Evolutionary conservation across 1,140 invertebrate genomes (phyloP).

Genomic region (Pseudomyrmex gracilis): DNA sequence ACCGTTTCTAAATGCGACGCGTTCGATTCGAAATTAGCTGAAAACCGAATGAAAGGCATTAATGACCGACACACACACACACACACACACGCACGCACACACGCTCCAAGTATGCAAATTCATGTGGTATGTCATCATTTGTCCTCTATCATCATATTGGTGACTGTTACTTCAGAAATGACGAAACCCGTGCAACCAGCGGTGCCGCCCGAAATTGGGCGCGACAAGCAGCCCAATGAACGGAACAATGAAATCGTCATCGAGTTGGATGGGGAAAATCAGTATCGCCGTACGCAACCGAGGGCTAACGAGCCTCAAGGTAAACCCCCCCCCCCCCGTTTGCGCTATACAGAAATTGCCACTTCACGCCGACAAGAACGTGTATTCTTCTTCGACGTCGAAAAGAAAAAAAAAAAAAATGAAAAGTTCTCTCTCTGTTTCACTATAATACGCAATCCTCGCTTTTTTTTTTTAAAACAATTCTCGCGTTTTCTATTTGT

Average conservation of each 20-base stretch:
- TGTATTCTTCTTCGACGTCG: background rate
- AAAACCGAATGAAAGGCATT: background rate
- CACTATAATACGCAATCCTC: background rate
- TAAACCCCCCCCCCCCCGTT: conserved; percentile 81
- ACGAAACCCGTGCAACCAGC: conserved; percentile 83
- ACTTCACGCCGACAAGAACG: conserved; percentile 19
- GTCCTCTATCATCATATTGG: conserved; percentile 68
- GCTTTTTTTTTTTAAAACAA: conserved; percentile 24
- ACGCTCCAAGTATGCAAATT: conserved; percentile 9
- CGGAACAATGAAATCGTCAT: conserved; percentile 85
- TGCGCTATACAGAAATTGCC: conserved; percentile 60
- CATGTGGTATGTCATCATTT: conserved; percentile 49
- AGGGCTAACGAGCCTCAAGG: conserved; percentile 85
- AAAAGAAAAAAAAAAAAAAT: conserved; percentile 15
- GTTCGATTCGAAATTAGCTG: background rate
- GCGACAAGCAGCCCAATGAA: conserved; percentile 82
- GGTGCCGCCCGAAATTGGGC: conserved; percentile 81
- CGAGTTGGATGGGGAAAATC: conserved; percentile 85
- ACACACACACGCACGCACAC: background rate
- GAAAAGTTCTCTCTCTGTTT: background rate
- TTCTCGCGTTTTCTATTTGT: conserved; percentile 34
- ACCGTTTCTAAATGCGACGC: background rate
- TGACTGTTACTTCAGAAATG: conserved; percentile 84
- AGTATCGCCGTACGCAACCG: conserved; percentile 85
- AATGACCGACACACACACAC: background rate